Conservation (phyloP, 2,888 invertebrate species). For the Cerastis rubricosa region DNA sequence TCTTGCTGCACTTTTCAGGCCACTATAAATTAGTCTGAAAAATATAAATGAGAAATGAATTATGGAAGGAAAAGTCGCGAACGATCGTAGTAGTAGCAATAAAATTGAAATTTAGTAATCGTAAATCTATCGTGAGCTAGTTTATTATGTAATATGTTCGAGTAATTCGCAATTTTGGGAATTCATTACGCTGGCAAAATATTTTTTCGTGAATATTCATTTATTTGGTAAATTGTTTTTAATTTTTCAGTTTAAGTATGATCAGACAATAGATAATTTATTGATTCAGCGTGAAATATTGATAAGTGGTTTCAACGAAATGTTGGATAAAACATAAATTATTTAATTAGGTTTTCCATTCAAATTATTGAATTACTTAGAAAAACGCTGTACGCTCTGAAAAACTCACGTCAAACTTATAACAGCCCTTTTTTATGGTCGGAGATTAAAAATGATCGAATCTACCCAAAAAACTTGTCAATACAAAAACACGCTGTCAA, state of each 20-base stretch:
- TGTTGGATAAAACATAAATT: not conserved
- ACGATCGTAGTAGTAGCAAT: constrained; percentile 57
- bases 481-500: no score
- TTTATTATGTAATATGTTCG: constrained; percentile 53
- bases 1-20: constrained; percentile 32
- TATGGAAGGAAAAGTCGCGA: constrained; percentile 39
- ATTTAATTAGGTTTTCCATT: not conserved
- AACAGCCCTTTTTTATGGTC: no score
- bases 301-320: not conserved
- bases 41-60: constrained; percentile 57
- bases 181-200: constrained; percentile 23
- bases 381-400: not conserved
- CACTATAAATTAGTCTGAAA: constrained; percentile 53
- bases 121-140: constrained; percentile 67
- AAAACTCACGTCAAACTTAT: not conserved
- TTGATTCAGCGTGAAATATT: not conserved
- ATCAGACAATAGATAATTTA: not conserved
- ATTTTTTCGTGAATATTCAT: constrained; percentile 11
- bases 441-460: no score
- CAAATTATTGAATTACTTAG: not conserved
- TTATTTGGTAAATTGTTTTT: constrained; percentile 3
- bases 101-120: constrained; percentile 70
- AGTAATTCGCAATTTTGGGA: constrained; percentile 34
- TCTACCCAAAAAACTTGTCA: no score
- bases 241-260: not conserved